A percentile compares a stretch with the other conserved stretches of the same genome.
Evolutionary conservation across 2,113 vertebrate species (phyloP).

Genomic region (Rhagologus leucostigma): DNA sequence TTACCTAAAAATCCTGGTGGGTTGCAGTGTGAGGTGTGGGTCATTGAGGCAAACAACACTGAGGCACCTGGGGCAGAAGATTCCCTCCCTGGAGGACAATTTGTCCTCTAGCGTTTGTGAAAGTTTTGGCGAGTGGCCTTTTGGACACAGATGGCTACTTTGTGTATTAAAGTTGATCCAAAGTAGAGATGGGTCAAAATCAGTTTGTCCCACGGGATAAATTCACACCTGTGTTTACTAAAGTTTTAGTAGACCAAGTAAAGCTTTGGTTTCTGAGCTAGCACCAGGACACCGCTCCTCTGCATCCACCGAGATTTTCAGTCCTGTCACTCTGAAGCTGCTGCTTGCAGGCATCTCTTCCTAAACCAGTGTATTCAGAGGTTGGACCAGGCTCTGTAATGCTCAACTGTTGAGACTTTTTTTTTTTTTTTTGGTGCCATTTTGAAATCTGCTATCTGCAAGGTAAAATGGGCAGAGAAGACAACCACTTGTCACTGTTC

Average conservation of each 20-base stretch:
- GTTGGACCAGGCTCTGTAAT: not conserved
- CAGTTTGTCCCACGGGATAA: not conserved
- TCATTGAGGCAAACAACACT: not conserved
- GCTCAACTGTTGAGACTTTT: not conserved
- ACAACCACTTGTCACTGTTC: not conserved
- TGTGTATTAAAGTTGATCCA: not conserved
- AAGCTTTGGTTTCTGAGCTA: not conserved
- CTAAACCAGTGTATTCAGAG: not conserved
- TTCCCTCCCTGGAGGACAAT: fast-evolving
- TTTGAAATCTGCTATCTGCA: not conserved
- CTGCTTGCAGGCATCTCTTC: not conserved
- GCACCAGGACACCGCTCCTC: fast-evolving
- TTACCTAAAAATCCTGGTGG: not conserved
- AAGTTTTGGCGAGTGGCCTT: not conserved
- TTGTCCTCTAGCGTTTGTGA: not conserved
- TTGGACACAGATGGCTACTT: not conserved
- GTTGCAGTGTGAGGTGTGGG: not conserved
- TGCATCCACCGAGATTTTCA: not conserved
- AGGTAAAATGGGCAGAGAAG: not conserved
- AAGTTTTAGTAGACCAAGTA: not conserved
- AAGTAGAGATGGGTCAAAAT: not conserved
- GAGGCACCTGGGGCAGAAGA: not conserved
- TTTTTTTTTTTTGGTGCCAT: not conserved
- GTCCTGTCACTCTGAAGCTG: not conserved
- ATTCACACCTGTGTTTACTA: not conserved